phyloP scores from a whole-genome alignment of 2,113 vertebrate species.

The Hemibates koningsi region DNA sequence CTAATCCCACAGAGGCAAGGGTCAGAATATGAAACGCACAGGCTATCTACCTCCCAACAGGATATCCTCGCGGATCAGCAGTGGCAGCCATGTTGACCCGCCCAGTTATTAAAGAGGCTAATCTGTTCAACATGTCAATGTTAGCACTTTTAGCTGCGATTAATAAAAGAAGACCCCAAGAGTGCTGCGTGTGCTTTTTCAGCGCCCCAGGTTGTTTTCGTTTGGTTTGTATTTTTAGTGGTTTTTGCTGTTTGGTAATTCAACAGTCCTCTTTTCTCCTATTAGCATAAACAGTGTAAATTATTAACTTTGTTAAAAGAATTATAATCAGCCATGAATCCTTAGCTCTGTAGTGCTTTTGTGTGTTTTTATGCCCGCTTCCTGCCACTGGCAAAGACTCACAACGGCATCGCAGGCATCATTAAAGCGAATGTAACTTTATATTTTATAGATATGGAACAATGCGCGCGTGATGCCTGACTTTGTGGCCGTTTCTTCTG shows the following conservation, averaged over 20 bases:
- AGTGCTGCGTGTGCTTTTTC: slow-evolving; percentile 75
- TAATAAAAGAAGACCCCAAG: slow-evolving; percentile 86
- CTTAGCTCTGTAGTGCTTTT: slow-evolving; percentile 19
- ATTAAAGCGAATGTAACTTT: slow-evolving; percentile 55
- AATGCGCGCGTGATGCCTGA: slow-evolving; percentile 20
- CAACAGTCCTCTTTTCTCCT: slow-evolving; percentile 53
- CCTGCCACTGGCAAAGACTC: slow-evolving; percentile 50
- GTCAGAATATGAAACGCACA: slow-evolving; percentile 57
- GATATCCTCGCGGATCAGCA: slow-evolving; percentile 74
- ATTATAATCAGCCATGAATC: slow-evolving; percentile 53
- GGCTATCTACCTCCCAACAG: slow-evolving; percentile 67
- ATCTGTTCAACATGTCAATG: slow-evolving; percentile 90
- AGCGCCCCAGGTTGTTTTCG: slow-evolving; percentile 65
- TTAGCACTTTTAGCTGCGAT: slow-evolving; percentile 89
- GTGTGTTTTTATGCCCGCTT: slow-evolving; percentile 33
- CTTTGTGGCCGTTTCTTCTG: slow-evolving; percentile 43
- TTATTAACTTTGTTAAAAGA: slow-evolving; percentile 72
- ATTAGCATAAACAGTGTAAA: slow-evolving; percentile 69
- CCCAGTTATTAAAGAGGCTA: slow-evolving; percentile 80
- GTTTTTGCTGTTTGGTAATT: slow-evolving; percentile 65
- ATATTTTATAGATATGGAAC: slow-evolving; percentile 55
- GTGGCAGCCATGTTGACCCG: slow-evolving; percentile 75
- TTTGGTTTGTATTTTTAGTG: slow-evolving; percentile 65
- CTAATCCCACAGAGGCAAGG: slow-evolving; percentile 22
- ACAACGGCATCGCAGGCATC: slow-evolving; percentile 34